Evolutionary conservation across 1,140 invertebrate species (phyloP), one percentile per base, ranked within the genome.

Genomic region (Drosophila orena): DNA sequence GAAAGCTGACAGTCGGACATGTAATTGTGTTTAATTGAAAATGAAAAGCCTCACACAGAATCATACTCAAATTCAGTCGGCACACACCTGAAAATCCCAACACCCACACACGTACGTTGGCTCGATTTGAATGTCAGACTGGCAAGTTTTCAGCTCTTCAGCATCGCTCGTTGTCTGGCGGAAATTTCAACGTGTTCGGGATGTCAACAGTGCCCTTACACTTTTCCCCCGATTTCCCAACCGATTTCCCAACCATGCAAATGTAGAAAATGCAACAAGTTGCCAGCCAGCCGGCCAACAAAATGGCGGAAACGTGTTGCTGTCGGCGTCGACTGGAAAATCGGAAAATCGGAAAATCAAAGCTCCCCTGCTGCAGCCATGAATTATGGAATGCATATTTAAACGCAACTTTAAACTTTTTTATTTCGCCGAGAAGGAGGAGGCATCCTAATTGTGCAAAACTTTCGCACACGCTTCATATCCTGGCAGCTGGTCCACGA

Each of bases 311-410:
- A 89, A 84, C 84, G 84, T 89, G 79, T 77, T 86, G 73, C 81
- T 77, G 81, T 77, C 81, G 60, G 12, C 61, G 60, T 54, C 71
- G 66, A 81, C 62, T 83, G 73, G 75, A 81, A 61, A 81, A 70
- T 88, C 70, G 73, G 75, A 81, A 61, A 81, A 70, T 88, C 70
- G 73, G 75, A 81, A 61, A 81, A 70, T 88, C 70, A 81, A 79
- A 83, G 77, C 44, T 47, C 14, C 42, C 2, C 14, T 4, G 7
- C 15, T 42, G 53, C 24, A 56, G 14, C 46, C 56, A 50, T 77
- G 86, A 88, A 88, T 88, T 88, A 83, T 88, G 84, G 69, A 89
- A 89, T 88, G 84, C 55, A 88, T 79, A 84, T 88, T 83, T 89
- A 83, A 88, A 79, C 65, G 83, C 53, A 89, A 88, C 84, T 88